Evolutionary conservation across 2,888 invertebrate genomes (phyloP).

Genomic region (Hypsopygia costalis): DNA sequence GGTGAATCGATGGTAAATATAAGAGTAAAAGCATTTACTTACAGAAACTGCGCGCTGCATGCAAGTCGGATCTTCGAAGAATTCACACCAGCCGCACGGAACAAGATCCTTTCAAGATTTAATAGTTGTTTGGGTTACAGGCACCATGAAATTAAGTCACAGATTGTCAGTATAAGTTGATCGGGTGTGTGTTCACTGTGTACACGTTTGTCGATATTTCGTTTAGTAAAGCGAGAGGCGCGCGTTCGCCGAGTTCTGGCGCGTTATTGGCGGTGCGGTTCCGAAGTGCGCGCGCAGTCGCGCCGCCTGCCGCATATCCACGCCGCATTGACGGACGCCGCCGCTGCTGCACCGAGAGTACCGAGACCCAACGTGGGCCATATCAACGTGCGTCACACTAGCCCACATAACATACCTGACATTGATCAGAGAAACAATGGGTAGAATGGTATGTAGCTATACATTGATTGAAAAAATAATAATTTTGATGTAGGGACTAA

Average conservation of each 20-base stretch:
- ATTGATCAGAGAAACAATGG: no score
- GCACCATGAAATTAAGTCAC: slow-evolving; percentile 18
- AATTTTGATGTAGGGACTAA: no score
- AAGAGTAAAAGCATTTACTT: background rate
- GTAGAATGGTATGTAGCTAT: no score
- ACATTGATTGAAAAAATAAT: no score
- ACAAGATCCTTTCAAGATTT: background rate
- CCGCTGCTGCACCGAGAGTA: slow-evolving; percentile 11
- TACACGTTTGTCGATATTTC: slow-evolving; percentile 50
- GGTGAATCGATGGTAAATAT: no score
- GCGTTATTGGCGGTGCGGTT: slow-evolving; percentile 51
- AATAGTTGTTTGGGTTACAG: background rate
- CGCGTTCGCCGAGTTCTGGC: slow-evolving; percentile 49
- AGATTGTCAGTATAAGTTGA: slow-evolving; percentile 23
- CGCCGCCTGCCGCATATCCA: slow-evolving; percentile 30
- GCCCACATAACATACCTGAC: no score
- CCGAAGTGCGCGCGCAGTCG: slow-evolving; percentile 48
- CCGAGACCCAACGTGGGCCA: background rate
- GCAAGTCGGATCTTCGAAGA: background rate
- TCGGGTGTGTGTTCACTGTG: slow-evolving; percentile 41
- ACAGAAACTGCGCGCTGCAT: background rate
- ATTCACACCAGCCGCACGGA: background rate
- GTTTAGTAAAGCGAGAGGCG: slow-evolving; percentile 30
- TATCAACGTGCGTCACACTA: no score
- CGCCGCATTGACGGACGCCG: slow-evolving; percentile 21